Evolutionary conservation across 2,888 invertebrate genomes (phyloP), one percentile per base, ranked within the genome.

Genomic region (Hirtodrosophila duncani): DNA sequence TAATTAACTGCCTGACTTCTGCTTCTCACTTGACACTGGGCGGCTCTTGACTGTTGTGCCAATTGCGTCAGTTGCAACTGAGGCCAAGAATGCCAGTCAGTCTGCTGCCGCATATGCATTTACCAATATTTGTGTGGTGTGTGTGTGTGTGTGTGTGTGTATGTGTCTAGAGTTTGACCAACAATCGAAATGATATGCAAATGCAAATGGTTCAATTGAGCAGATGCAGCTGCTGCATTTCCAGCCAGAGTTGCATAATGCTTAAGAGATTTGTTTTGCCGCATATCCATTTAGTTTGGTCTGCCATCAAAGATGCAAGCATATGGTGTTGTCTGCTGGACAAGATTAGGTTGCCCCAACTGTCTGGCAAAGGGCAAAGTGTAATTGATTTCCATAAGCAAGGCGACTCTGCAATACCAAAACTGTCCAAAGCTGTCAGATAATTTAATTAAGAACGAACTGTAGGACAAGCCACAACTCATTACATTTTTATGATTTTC

Each of bases 151-250:
- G n/a, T n/a, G n/a, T n/a, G n/a, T n/a, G n/a, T 30, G 27, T 55
- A 55, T 66, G 67, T 63, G 67, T 55, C 37, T 26, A 29, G 23
- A 42, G 50, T 34, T 53, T 52, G 72, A 50, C 51, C 46, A 56
- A 53, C 71, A 75, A 71, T 79, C 37, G 65, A 60, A 77, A 65
- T 42, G 68, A 62, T 81, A 81, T 69, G 70, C 64, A 81, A 77
- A 77, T 81, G 67, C 58, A 62, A 80, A 80, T 80, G 68, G 68
- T 70, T 56, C 79, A 63, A 69, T 63, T 49, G 53, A 49, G 37
- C 48, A 49, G 34, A 38, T 57, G 55, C 46, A 24, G 37, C 46
- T 65, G 59, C 34, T 30, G 24, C 30, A 49, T 45, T 51, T 53
- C 62, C 30, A 48, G n/a, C n/a, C n/a, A n/a, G n/a, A n/a, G n/a